A percentile compares a stretch with the other conserved stretches of the same genome.
phyloP scores from a whole-genome alignment of 2,888 invertebrate species.

The Osmoderma eremita region DNA sequence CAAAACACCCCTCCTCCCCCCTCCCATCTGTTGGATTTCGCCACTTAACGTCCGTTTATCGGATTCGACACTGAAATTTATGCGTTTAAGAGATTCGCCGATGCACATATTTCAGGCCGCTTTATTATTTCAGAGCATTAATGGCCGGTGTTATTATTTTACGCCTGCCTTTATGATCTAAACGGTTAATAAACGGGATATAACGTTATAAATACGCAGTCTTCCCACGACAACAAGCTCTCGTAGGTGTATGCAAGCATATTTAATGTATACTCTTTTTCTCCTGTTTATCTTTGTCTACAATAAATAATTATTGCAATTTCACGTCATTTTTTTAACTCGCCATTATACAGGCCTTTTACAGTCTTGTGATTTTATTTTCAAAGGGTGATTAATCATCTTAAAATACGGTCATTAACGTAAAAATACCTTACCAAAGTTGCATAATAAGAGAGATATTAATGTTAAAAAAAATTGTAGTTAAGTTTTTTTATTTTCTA shows the following conservation, averaged over 20 bases:
- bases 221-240: constrained; percentile 24
- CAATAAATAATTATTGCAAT: neutral
- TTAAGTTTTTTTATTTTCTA: too few relatives aligned
- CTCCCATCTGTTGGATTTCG: constrained; percentile 23
- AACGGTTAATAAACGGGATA: constrained; percentile 40
- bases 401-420: too few relatives aligned
- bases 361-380: too few relatives aligned
- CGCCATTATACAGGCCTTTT: too few relatives aligned
- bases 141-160: constrained; percentile 42
- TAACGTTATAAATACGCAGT: constrained; percentile 16
- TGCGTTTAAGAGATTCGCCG: constrained; percentile 19
- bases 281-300: neutral
- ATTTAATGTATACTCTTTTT: neutral
- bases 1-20: constrained; percentile 20
- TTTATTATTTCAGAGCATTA: constrained; percentile 40
- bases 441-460: too few relatives aligned
- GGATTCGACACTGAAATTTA: constrained; percentile 22
- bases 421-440: too few relatives aligned
- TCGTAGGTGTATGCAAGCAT: neutral
- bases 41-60: constrained; percentile 31
- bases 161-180: constrained; percentile 38
- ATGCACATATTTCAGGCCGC: constrained; percentile 33
- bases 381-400: too few relatives aligned
- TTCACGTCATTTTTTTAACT: too few relatives aligned
- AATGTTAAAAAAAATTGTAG: too few relatives aligned